Evolutionary conservation across 1,140 invertebrate genomes (phyloP).

Genomic region (Drosophila pachea): DNA sequence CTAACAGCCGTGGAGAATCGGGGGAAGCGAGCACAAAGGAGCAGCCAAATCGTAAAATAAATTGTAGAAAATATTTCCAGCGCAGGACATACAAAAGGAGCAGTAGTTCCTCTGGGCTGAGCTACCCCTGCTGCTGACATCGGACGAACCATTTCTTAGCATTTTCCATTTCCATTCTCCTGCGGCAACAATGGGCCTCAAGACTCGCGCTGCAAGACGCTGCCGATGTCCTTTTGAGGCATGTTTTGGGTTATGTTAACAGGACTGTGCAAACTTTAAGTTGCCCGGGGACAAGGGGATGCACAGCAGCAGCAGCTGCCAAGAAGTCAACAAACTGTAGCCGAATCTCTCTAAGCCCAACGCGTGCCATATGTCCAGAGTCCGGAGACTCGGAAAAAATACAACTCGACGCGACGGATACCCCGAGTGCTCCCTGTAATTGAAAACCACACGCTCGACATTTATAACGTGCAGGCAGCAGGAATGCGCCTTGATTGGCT

Average conservation of each 20-base stretch:
- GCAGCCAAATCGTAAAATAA: slow-evolving; percentile 54
- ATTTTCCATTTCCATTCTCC: slow-evolving; percentile 40
- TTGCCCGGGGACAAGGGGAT: slow-evolving; percentile 17
- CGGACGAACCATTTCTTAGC: slow-evolving; percentile 44
- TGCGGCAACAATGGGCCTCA: slow-evolving; percentile 30
- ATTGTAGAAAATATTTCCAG: slow-evolving; percentile 63
- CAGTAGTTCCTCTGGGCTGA: slow-evolving; percentile 54
- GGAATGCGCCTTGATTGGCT: slow-evolving; percentile 70
- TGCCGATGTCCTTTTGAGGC: slow-evolving; percentile 50
- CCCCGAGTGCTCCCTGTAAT: slow-evolving; percentile 57
- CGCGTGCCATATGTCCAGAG: slow-evolving; percentile 71
- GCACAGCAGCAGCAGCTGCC: slow-evolving; percentile 44
- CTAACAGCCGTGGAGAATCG: slow-evolving; percentile 71
- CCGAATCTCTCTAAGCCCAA: slow-evolving; percentile 37
- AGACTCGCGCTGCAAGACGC: slow-evolving; percentile 19
- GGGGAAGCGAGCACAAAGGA: slow-evolving; percentile 37
- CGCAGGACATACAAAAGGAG: slow-evolving; percentile 35
- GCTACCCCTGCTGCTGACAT: slow-evolving; percentile 28
- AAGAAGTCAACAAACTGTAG: slow-evolving; percentile 60
- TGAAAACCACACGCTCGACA: slow-evolving; percentile 70
- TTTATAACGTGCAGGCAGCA: slow-evolving; percentile 54
- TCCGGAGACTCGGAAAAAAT: slow-evolving; percentile 19
- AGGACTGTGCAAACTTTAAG: slow-evolving; percentile 61
- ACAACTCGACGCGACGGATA: slow-evolving; percentile 35
- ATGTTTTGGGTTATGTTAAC: slow-evolving; percentile 70